Evolutionary conservation across 2,113 vertebrate genomes (phyloP).

Genomic region (Mesembrinibis cayennensis): DNA sequence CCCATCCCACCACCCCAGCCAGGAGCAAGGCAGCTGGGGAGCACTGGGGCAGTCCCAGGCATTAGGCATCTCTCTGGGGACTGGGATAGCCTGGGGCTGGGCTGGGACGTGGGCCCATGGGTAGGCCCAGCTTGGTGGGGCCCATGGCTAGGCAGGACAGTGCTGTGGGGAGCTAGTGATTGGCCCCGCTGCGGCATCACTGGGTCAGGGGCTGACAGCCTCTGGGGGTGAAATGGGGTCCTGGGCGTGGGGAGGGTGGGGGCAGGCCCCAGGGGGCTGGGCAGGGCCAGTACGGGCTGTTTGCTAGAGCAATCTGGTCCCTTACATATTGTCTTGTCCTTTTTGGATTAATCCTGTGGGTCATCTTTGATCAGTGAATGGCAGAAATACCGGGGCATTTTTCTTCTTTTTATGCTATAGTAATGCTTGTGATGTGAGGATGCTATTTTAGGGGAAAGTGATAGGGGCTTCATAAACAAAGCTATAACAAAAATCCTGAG

Average conservation of each 20-base stretch:
- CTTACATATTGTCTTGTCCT: neutral
- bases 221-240: neutral
- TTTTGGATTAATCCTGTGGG: neutral
- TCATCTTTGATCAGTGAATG: neutral
- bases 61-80: neutral
- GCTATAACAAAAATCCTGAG: neutral
- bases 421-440: neutral
- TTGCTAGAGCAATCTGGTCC: neutral
- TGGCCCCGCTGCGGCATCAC: accelerated
- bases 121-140: neutral
- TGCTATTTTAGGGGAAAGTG: neutral
- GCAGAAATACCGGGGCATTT: neutral
- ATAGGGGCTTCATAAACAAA: neutral
- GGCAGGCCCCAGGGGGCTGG: neutral
- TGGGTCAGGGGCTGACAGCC: neutral
- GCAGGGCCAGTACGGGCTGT: neutral
- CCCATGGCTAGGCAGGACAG: neutral
- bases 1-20: accelerated
- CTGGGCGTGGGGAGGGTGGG: too few species aligned
- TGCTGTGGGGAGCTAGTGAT: neutral
- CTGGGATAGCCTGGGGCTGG: too few species aligned
- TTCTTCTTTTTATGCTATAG: neutral
- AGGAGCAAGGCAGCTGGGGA: neutral
- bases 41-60: neutral
- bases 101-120: accelerated